Evolutionary conservation across 2,797 vertebrate genomes (phyloP).

Genomic region (Hydrolagus colliei): DNA sequence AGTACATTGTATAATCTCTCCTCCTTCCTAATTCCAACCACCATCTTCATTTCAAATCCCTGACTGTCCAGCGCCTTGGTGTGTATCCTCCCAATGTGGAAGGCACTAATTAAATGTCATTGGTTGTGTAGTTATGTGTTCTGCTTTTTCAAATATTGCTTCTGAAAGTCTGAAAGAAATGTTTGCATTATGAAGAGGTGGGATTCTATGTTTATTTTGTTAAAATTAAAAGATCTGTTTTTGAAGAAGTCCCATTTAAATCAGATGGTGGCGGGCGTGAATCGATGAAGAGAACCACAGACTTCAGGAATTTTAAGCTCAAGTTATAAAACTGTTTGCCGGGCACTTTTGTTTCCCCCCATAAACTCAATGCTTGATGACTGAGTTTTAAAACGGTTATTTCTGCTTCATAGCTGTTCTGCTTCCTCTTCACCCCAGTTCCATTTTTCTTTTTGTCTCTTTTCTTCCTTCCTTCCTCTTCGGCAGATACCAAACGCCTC

Average conservation of each 20-base stretch:
- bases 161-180: background rate
- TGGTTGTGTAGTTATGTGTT: too few species aligned
- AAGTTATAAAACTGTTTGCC: background rate
- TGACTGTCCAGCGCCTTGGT: too few species aligned
- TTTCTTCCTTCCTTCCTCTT: constrained; percentile 49
- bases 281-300: background rate
- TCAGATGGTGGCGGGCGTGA: background rate
- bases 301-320: background rate
- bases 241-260: background rate
- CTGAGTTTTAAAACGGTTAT: background rate
- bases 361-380: background rate
- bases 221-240: background rate
- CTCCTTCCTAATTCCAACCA: too few species aligned
- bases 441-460: constrained; percentile 49
- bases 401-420: background rate
- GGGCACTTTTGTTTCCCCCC: background rate
- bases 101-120: too few species aligned
- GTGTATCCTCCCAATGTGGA: too few species aligned
- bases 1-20: too few species aligned
- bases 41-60: too few species aligned
- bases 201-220: background rate
- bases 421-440: background rate
- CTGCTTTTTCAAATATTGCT: background rate
- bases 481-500: constrained; percentile 61
- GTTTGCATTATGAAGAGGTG: background rate